Evolutionary conservation across 2,888 invertebrate species (phyloP).

Genomic region (Drosophila mercatorum): DNA sequence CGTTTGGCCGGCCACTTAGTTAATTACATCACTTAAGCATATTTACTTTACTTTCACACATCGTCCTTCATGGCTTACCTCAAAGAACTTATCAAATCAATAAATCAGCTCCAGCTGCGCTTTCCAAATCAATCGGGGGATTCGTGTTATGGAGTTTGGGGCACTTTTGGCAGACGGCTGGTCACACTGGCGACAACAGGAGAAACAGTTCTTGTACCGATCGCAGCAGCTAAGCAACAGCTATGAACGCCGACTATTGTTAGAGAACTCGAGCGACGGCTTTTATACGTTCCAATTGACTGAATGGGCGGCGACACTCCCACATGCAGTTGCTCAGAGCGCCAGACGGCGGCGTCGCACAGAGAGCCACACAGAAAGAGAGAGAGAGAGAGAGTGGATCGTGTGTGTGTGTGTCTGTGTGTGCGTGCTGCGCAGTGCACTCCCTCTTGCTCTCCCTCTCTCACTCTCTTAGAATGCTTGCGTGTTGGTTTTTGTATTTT

Average conservation of each 20-base stretch:
- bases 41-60: conserved; percentile 20
- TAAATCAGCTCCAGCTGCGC: conserved; percentile 53
- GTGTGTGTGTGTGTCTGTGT: conserved; percentile 2
- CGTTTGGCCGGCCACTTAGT: conserved; percentile 32
- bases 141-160: conserved; percentile 16
- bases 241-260: conserved; percentile 58
- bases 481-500: conserved; percentile 10
- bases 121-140: conserved; percentile 33
- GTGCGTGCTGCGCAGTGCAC: neutral
- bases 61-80: conserved; percentile 41
- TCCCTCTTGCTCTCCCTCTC: neutral
- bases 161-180: conserved; percentile 22
- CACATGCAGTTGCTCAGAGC: conserved; percentile 35
- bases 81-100: conserved; percentile 26
- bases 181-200: conserved; percentile 34
- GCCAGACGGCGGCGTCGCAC: conserved; percentile 3
- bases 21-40: conserved; percentile 55
- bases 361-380: conserved; percentile 24
- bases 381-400: conserved; percentile 34
- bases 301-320: conserved; percentile 55
- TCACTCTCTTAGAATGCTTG: conserved; percentile 5
- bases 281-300: conserved; percentile 53
- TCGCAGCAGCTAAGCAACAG: conserved; percentile 50
- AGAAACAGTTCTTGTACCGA: conserved; percentile 39
- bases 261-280: conserved; percentile 49